phyloP scores from a whole-genome alignment of 2,113 vertebrate species.

The Heloderma charlesbogerti region DNA sequence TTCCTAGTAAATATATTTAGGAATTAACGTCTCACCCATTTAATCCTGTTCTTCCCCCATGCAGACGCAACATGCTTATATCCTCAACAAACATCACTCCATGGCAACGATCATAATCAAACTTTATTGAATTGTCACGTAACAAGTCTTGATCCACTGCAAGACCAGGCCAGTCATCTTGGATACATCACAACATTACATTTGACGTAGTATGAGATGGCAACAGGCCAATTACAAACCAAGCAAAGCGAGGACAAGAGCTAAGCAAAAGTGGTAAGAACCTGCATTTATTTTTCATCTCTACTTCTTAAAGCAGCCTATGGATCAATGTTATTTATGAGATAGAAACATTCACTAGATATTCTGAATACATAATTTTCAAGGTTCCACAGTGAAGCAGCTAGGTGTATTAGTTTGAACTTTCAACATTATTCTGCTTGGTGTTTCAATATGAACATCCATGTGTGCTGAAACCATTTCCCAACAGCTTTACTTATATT shows the following conservation, averaged over 20 bases:
- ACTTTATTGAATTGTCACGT: constrained; percentile 49
- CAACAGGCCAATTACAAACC: neutral
- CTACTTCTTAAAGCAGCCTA: neutral
- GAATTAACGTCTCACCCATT: neutral
- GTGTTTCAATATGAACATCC: neutral
- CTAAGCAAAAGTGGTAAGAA: neutral
- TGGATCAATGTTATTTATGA: neutral
- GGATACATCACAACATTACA: neutral
- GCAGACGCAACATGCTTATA: neutral
- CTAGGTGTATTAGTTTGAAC: neutral
- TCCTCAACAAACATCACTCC: neutral
- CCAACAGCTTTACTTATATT: neutral
- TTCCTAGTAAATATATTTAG: neutral
- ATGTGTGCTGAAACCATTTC: neutral
- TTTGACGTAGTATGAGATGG: neutral
- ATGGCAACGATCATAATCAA: neutral
- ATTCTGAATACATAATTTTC: neutral
- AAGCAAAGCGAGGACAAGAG: neutral
- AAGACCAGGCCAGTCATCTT: neutral
- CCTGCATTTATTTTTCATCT: neutral
- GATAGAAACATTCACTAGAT: neutral
- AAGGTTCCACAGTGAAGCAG: neutral
- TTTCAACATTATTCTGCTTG: neutral
- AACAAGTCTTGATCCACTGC: neutral
- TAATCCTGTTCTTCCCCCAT: neutral